Evolutionary conservation across 2,888 invertebrate species (phyloP), one percentile per base, ranked within the genome.

Genomic region (Stenchaetothrips biformis): DNA sequence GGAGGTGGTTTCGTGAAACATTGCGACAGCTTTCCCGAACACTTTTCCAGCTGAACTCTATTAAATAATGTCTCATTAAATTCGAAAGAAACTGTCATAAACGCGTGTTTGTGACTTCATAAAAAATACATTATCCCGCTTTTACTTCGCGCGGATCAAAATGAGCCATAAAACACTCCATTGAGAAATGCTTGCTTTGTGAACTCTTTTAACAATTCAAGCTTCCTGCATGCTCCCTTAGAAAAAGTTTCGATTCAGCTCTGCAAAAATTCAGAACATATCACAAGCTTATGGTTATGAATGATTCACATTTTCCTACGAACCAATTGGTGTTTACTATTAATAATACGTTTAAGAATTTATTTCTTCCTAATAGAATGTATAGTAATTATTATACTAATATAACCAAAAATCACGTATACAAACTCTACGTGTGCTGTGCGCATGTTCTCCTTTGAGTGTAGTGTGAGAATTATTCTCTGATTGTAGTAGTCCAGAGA

Each of bases 271-370:
- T 9, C 67, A 21, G 67, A 74, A 74, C 67, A 74, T 74, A 74
- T 74, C 67, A 74, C 67, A 21, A 7, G 67, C 67, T 74, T 74
- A 13, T 53, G 53, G 53, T 53, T 53, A 53, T 18, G 53, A 37
- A 53, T 53, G 25, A 74, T 74, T 74, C 67, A 74, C 67, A 25
- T 74, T 25, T 25, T 74, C 25, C 67, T 25, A 74, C 67, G 67
- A 74, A 74, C 67, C 67, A 74, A 74, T 74, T 25, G 67, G 67
- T 74, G 67, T 74, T 74, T 74, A 74, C 67, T 59, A 37, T 59
- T 59, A 59, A 59, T 59, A 13, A 59, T 59, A 13, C 16, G 18
- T 74, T 11, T 74, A 74, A 25, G 21, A 74, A 74, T 74, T 8
- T 74, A 59, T 59, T 59, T 59, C 59, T 53, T 18, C 53, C 18